Percentiles rank a stretch among this genome's conserved stretches.
Evolutionary conservation across 2,113 vertebrate species (phyloP).

Genomic region (Microcebus murinus): DNA sequence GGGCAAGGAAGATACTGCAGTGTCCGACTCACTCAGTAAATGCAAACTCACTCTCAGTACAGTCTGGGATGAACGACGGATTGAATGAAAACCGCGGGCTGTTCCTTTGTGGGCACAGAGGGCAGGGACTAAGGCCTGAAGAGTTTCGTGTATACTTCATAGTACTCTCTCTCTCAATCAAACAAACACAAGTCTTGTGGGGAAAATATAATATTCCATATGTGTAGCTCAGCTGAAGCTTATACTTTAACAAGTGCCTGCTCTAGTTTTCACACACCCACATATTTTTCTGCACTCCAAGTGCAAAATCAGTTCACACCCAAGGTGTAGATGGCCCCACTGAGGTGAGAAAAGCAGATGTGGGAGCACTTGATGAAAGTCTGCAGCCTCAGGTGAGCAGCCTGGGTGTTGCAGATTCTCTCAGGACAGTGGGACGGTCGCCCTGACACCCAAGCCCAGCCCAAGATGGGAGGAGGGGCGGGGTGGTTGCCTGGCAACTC

Average conservation of each 20-base stretch:
- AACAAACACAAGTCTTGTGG: background rate
- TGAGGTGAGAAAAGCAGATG: background rate
- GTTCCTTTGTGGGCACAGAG: too few relatives aligned
- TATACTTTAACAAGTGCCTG: background rate
- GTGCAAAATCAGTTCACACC: background rate
- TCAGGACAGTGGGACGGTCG: background rate
- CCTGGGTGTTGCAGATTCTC: background rate
- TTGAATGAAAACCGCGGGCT: accelerated
- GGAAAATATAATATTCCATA: too few relatives aligned
- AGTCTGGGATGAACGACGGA: accelerated
- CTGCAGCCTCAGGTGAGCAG: background rate
- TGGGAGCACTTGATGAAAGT: background rate
- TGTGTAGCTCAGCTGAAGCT: background rate
- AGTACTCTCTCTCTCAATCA: background rate
- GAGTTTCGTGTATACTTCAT: background rate
- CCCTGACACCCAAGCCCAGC: background rate
- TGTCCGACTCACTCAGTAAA: background rate
- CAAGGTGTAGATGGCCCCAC: background rate
- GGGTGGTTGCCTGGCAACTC: constrained; percentile 15
- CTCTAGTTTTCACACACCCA: constrained; percentile 27
- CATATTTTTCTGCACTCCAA: background rate
- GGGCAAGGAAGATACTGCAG: too few relatives aligned
- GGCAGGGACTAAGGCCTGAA: accelerated
- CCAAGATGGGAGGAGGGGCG: background rate
- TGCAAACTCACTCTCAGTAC: accelerated